Percentiles rank a stretch among this genome's conserved stretches.
Conservation (phyloP, 1,140 invertebrate genomes). For the Pseudoatta argentina region DNA sequence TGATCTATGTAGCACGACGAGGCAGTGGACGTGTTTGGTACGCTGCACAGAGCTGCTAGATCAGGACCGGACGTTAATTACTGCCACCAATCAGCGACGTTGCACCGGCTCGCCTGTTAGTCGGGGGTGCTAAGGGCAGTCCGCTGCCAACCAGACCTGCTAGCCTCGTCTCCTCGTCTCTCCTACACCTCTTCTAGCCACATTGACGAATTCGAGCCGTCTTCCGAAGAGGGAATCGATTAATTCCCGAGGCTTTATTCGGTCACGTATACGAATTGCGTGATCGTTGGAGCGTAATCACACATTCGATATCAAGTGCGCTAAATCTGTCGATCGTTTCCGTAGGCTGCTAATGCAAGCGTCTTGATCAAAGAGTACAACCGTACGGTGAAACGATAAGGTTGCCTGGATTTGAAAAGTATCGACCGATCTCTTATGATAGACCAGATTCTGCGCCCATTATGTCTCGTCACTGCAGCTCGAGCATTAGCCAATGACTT, state of each 20-base stretch:
- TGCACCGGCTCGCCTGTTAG: conserved; percentile 63
- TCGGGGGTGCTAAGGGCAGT: conserved; percentile 64
- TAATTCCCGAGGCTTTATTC: conserved; percentile 58
- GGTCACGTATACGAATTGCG: conserved; percentile 63
- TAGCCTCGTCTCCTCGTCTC: conserved; percentile 43
- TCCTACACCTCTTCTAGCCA: conserved; percentile 5
- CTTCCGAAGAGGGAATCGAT: conserved; percentile 64
- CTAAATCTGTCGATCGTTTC: conserved; percentile 16
- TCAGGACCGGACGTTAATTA: conserved; percentile 82
- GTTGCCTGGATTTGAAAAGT: neutral
- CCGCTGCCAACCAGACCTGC: conserved; percentile 52
- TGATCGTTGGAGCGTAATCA: conserved; percentile 63
- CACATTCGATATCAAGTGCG: conserved; percentile 29
- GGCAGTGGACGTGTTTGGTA: conserved; percentile 75
- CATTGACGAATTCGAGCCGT: conserved; percentile 63
- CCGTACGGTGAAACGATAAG: neutral
- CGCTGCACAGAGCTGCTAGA: conserved; percentile 76
- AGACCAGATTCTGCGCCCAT: conserved; percentile 6
- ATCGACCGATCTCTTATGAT: neutral
- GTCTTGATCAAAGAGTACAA: conserved; percentile 14
- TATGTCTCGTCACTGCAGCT: conserved; percentile 12
- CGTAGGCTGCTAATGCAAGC: neutral
- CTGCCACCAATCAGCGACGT: conserved; percentile 82
- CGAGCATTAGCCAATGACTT: conserved; percentile 74
- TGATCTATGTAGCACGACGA: conserved; percentile 80